Conservation (phyloP, 2,888 invertebrate genomes). For the Monoplex corrugatus region DNA sequence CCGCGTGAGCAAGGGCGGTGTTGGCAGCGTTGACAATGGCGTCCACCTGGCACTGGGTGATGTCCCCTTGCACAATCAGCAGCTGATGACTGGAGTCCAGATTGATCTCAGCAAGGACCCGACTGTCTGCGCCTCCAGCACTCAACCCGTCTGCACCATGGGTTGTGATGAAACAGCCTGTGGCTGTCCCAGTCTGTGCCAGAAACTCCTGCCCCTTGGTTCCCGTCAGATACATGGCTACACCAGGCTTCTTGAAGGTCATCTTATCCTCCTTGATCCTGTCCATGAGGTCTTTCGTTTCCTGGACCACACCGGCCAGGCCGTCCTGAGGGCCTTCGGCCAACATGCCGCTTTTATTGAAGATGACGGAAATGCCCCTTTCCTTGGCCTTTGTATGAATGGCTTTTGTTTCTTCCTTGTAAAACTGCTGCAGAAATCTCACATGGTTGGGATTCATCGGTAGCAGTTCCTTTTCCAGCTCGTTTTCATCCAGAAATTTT, state of each 20-base stretch:
- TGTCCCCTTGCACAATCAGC: conserved; percentile 49
- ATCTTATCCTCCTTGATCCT: conserved; percentile 39
- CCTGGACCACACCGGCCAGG: not conserved
- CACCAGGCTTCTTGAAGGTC: conserved; percentile 41
- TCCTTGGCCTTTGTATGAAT: conserved; percentile 12
- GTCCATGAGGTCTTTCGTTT: conserved; percentile 14
- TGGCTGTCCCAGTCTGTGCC: conserved; percentile 18
- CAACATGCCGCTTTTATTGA: conserved; percentile 1
- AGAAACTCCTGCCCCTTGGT: conserved; percentile 40
- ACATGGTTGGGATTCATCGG: not conserved
- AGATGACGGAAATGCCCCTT: not conserved
- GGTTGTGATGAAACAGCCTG: conserved; percentile 35
- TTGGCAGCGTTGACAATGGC: conserved; percentile 57
- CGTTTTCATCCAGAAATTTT: conserved; percentile 19
- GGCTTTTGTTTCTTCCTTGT: not conserved
- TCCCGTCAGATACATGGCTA: conserved; percentile 39
- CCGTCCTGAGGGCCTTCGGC: conserved; percentile 33
- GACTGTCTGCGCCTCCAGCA: not conserved
- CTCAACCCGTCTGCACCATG: not conserved
- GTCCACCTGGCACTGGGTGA: conserved; percentile 53
- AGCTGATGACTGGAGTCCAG: not conserved
- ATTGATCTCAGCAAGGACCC: not conserved
- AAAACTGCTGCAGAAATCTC: conserved; percentile 15
- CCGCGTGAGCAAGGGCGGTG: conserved; percentile 39
- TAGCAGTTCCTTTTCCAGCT: conserved; percentile 19